Evolutionary conservation across 2,797 vertebrate genomes (phyloP), one percentile per base, ranked within the genome.

Genomic region (Psittacula derbiana): DNA sequence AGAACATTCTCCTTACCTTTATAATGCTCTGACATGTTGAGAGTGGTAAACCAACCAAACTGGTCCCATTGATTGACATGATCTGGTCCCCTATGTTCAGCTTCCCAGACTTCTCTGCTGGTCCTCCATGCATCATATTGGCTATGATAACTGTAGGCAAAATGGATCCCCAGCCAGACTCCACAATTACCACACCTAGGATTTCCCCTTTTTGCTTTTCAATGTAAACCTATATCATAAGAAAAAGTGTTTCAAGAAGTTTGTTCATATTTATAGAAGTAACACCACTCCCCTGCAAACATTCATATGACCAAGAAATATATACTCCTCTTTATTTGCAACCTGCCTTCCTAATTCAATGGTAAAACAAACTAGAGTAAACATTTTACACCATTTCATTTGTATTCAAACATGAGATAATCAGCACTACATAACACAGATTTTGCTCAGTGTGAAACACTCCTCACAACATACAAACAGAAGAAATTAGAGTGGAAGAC

Each of bases 41-140:
- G 27, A 99, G 98, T 8, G 99, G 99, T 72, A 99, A 98, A 49
- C 99, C 99, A 95, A 99, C 99, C 95, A 99, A 98, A 95, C 99
- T 99, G 93, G 99, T 99, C 67, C 99, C 99, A 10, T 99, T 99
- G 81, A 99, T 99, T n/a, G 99, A 99, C 99, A 99, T 99, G 87
- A 99, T 99, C 97, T 99, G 99, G 96, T 99, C 99, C 55, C 99
- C 99, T 16, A 99, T 99, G 85, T 99, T 99, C 88, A 99, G 97
- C 84, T 98, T 98, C 38, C 99, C 99, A 8, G 99, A 99, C 85
- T 99, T 99, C 97, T 99, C 99, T 2, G 99, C 99, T 0, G 99
- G 99, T 73, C 99, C 99, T 65, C 98, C 99, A 11, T 99, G 99
- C 99, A 99, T 99, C 99, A 99, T 99, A 97, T 99, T 99, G 92